Conservation (phyloP, 2,888 invertebrate genomes). For the Lamellibrachia columna region DNA sequence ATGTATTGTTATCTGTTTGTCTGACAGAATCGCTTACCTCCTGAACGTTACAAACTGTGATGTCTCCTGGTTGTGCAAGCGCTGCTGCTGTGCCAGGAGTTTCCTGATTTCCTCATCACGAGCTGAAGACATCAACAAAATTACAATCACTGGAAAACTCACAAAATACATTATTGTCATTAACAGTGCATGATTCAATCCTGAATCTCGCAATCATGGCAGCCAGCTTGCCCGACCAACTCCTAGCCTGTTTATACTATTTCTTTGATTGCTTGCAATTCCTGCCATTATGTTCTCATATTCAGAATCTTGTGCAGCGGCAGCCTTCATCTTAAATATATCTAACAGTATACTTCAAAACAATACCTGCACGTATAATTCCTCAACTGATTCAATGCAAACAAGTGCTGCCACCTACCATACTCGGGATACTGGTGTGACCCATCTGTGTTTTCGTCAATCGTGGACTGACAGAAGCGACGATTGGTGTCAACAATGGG, state of each 20-base stretch:
- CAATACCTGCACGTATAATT: no score
- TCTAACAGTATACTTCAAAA: no score
- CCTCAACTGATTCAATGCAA: slow-evolving; percentile 8
- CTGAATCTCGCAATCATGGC: no score
- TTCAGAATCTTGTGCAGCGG: no score
- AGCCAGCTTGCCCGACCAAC: no score
- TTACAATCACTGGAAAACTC: background rate
- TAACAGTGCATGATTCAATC: no score
- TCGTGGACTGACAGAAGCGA: slow-evolving; percentile 42
- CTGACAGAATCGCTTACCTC: slow-evolving; percentile 27
- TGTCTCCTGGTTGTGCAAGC: slow-evolving; percentile 27
- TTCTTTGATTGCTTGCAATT: no score
- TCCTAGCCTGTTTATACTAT: no score
- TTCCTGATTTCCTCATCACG: slow-evolving; percentile 40
- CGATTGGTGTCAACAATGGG: slow-evolving; percentile 46
- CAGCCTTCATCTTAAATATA: no score
- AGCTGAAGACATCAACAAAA: slow-evolving; percentile 35
- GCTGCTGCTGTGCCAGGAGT: slow-evolving; percentile 40
- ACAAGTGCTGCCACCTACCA: slow-evolving; percentile 12
- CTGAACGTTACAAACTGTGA: slow-evolving; percentile 53
- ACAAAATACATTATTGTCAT: no score
- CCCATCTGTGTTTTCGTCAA: slow-evolving; percentile 23
- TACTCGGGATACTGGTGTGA: background rate
- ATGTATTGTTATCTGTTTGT: no score
- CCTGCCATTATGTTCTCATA: no score